Evolutionary conservation across 2,888 invertebrate species (phyloP), one percentile per base, ranked within the genome.

Genomic region (Dexiosoma caninum): DNA sequence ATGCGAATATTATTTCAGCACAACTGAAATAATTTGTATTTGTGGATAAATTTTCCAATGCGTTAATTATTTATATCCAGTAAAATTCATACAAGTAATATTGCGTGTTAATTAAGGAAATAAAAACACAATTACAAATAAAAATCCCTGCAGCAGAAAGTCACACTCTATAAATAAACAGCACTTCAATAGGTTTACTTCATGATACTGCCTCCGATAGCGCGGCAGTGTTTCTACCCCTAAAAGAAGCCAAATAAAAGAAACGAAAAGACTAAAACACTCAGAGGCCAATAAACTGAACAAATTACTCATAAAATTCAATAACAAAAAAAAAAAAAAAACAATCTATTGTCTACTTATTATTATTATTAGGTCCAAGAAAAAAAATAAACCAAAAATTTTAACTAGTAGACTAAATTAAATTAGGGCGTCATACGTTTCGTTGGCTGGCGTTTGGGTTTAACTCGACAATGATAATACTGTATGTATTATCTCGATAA

Each of bases 21-120:
- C n/a, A n/a, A n/a, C n/a, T n/a, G n/a, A n/a, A n/a, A n/a, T n/a
- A n/a, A n/a, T n/a, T n/a, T n/a, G n/a, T n/a, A n/a, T n/a, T n/a
- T n/a, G n/a, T 14, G 9, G 30, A 30, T 2, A 21, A 40, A 32
- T 53, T 53, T 30, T n/a, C 19, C 53, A 53, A 67, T 53, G 53
- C 42, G 53, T 53, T 12, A 30, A 42, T 30, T 67, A 53, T 59
- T 37, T 37, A 69, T 32, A 44, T 44, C 6, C 44, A 59, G 8
- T 23, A 59, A 59, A 37, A 59, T 14, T 35, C 21, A 49, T 30
- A 27, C 40, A 49, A 37, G 27, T 30, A 30, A 16, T 16, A 23
- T 49, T 51, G 42, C 51, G 14, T 53, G 51, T 53, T 62, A 62
- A 71, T 71, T 53, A 72, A 42, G 62, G 27, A 64, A 42, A 72